Conservation (phyloP, 2,797 vertebrate genomes). For the Botia kubotai region DNA sequence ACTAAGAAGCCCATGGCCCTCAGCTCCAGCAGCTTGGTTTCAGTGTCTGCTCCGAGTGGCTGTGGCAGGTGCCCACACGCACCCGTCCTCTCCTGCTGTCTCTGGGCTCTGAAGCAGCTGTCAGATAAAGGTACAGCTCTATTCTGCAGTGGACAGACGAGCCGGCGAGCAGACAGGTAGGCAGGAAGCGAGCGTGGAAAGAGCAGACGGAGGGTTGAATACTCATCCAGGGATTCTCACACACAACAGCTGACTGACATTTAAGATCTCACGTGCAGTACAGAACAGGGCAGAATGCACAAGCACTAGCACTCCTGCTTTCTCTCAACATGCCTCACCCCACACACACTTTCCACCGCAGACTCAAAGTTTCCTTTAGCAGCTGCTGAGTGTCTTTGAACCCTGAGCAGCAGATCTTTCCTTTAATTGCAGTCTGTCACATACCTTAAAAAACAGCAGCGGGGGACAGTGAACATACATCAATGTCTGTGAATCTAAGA, state of each 20-base stretch:
- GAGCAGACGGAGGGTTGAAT: constrained; percentile 59
- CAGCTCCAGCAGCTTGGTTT: constrained; percentile 54
- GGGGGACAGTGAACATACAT: constrained; percentile 35
- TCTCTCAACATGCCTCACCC: not conserved
- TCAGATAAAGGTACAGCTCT: constrained; percentile 52
- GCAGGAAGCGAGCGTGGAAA: constrained; percentile 49
- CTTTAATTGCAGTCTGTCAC: constrained; percentile 45
- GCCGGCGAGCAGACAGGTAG: constrained; percentile 36
- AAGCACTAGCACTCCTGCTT: constrained; percentile 16
- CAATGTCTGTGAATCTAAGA: constrained; percentile 23
- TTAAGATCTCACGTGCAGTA: constrained; percentile 57
- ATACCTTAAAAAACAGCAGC: constrained; percentile 31
- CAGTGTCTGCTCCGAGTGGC: constrained; percentile 39
- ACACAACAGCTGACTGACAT: constrained; percentile 58
- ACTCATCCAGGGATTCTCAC: constrained; percentile 59
- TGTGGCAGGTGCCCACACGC: constrained; percentile 34
- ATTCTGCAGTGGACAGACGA: constrained; percentile 39
- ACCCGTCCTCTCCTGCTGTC: constrained; percentile 11
- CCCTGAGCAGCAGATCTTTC: not conserved
- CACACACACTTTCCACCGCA: constrained; percentile 8
- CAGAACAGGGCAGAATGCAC: constrained; percentile 26
- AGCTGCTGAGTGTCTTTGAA: constrained; percentile 35
- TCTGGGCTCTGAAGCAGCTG: constrained; percentile 40
- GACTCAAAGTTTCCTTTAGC: constrained; percentile 3
- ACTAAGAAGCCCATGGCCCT: constrained; percentile 41